Evolutionary conservation across 2,113 vertebrate species (phyloP), one percentile per base, ranked within the genome.

Genomic region (Siphamia tubifer): DNA sequence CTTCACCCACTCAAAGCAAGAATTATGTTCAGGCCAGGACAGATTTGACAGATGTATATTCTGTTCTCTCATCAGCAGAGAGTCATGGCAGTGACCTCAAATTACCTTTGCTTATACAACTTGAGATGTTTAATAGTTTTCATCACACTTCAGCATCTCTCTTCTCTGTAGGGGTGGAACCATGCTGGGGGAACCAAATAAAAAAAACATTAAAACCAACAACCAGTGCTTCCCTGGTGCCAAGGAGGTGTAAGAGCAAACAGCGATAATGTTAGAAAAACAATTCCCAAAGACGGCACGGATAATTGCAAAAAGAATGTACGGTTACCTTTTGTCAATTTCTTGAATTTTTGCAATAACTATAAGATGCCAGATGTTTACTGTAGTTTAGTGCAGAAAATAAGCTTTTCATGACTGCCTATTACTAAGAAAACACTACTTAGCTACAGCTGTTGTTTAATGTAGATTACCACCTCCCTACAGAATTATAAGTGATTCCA

Each of bases 371-470:
- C 67, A 79, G 31, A 28, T 62, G 45, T 47, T 74, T 68, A 38
- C 47, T 23, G 5, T 45, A 24, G 8, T 66, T 36, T 32, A 8
- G 21, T 1, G 1, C 8, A 54, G 23, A 13, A 4, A 19, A 21
- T 42, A 16, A 34, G 13, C 23, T 39, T 49, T 55, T 43, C 13
- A 27, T 23, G 2, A 39, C n/a, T 57, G 39, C 32, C 21, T 30
- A 11, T 36, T 55, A 19, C 51, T 43, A 34, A 6, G 54, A 38
- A 49, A 49, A 53, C 40, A 21, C 8, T 16, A 0, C 19, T 12
- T 8, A 35, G 20, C 21, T 48, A 25, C 60, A 77, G 65, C 69
- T 77, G 68, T 66, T 23, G 39, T 61, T 24, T 36, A 21, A 57
- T 42, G 64, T 21, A 63, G 34, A 79, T 60, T 51, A 61, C 4